A percentile compares a stretch with the other conserved stretches of the same genome.
These are phyloP conservation scores for Netelia inedita DNA, from an alignment of 2,888 invertebrate genomes.

Conservation along the genomic window DNA sequence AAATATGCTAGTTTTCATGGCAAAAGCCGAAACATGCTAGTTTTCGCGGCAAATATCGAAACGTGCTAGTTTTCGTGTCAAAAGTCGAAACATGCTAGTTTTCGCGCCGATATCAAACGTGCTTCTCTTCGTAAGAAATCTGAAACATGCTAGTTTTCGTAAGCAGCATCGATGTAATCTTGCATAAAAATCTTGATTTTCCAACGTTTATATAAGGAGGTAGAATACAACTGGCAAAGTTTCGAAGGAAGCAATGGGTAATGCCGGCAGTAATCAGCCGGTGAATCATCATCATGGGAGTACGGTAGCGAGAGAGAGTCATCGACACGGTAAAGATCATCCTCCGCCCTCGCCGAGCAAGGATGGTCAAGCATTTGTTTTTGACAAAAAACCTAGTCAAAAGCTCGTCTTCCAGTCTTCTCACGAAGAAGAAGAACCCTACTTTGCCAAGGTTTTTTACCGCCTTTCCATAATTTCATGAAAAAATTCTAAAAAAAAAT, in stretches of 20 bases:
- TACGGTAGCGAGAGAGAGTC: conserved; percentile 88
- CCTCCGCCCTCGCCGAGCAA: conserved; percentile 88
- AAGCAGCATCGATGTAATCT: no score
- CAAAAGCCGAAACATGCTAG: no score
- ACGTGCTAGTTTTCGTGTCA: no score
- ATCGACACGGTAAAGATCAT: conserved; percentile 85
- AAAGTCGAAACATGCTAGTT: no score
- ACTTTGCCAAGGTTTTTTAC: conserved; percentile 88
- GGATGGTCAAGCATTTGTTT: conserved; percentile 92
- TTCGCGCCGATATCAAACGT: no score
- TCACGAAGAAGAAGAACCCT: conserved; percentile 92
- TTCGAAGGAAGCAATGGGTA: conserved; percentile 89
- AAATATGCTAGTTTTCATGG: no score
- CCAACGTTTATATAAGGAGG: background rate
- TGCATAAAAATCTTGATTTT: background rate
- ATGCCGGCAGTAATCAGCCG: conserved; percentile 91
- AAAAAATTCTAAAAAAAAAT: conserved; percentile 3
- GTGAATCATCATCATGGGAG: conserved; percentile 79
- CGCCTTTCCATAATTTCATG: background rate
- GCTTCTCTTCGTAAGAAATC: no score
- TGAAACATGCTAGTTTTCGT: no score
- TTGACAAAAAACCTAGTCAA: conserved; percentile 92
- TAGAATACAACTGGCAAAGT: conserved; percentile 13
- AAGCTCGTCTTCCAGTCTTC: conserved; percentile 89
- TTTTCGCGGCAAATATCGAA: no score